These are phyloP conservation scores for Archivesica marissinica DNA, from an alignment of 1,140 invertebrate species.

Conservation along the genomic window DNA sequence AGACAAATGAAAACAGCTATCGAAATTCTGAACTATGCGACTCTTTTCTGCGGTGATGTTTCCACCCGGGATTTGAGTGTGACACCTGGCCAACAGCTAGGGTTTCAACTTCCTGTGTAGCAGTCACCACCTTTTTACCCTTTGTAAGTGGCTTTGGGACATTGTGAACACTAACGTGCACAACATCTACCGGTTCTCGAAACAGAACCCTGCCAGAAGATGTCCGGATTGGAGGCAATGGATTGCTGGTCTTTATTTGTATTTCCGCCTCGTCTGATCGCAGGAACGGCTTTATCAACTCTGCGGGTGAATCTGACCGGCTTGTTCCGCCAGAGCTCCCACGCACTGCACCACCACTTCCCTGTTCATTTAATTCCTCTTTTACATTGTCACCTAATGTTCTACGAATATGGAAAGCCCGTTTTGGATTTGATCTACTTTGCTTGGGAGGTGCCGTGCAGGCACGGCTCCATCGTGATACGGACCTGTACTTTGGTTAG, in stretches of 20 bases:
- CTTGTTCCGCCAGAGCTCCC: conserved; percentile 63
- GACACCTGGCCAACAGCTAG: conserved; percentile 72
- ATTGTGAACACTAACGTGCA: conserved; percentile 64
- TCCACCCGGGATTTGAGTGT: conserved; percentile 63
- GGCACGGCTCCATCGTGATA: conserved; percentile 12
- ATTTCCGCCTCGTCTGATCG: conserved; percentile 53
- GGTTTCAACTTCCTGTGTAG: conserved; percentile 70
- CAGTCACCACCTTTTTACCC: conserved; percentile 41
- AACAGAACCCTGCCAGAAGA: conserved; percentile 35
- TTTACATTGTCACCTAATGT: conserved; percentile 44
- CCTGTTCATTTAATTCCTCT: not conserved
- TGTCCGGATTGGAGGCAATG: conserved; percentile 72
- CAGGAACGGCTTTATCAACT: conserved; percentile 70
- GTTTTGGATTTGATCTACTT: conserved; percentile 60
- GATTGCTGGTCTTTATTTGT: conserved; percentile 62
- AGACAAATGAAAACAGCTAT: conserved; percentile 13
- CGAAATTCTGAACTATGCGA: conserved; percentile 74
- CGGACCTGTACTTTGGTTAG: not conserved
- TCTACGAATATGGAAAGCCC: conserved; percentile 60
- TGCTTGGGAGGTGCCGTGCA: conserved; percentile 58
- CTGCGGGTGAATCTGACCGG: conserved; percentile 70
- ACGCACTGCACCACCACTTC: conserved; percentile 12
- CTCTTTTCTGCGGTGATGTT: conserved; percentile 65
- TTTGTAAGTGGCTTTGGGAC: conserved; percentile 55
- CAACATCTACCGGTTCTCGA: conserved; percentile 40